These are phyloP conservation scores for Psylliodes chrysocephalus DNA, from an alignment of 2,888 invertebrate species.

Conservation along the genomic window DNA sequence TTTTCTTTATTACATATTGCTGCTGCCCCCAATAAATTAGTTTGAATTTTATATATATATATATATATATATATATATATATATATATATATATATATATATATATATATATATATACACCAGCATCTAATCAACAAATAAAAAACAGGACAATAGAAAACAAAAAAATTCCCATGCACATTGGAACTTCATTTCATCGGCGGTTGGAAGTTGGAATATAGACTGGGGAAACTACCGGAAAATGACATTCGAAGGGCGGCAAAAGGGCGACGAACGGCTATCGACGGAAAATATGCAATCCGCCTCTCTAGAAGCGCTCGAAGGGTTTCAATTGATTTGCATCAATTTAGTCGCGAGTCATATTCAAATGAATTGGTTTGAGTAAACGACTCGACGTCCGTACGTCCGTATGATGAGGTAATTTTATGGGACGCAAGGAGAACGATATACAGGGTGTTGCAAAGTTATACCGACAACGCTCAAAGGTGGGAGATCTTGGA, in stretches of 20 bases:
- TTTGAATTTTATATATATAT: too few species aligned
- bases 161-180: constrained; percentile 18
- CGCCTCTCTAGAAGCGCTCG: constrained; percentile 36
- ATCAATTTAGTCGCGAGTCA: constrained; percentile 50
- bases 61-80: too few species aligned
- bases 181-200: not conserved
- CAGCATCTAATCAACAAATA: too few species aligned
- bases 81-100: too few species aligned
- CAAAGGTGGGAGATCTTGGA: too few species aligned
- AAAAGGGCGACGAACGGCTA: constrained; percentile 26
- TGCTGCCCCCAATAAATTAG: too few species aligned
- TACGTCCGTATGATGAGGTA: constrained; percentile 36
- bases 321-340: constrained; percentile 59
- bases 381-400: too few species aligned
- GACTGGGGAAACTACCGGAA: constrained; percentile 26
- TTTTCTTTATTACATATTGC: too few species aligned
- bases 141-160: too few species aligned
- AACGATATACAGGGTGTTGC: too few species aligned
- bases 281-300: constrained; percentile 25
- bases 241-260: constrained; percentile 21
- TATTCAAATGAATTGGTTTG: constrained; percentile 41
- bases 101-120: too few species aligned
- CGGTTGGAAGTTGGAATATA: not conserved
- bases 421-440: constrained; percentile 31
- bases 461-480: too few species aligned